Percentiles rank a stretch among this genome's conserved stretches.
These are phyloP conservation scores for Nymphicus hollandicus DNA, from an alignment of 2,113 vertebrate species.

Conservation along the genomic window DNA sequence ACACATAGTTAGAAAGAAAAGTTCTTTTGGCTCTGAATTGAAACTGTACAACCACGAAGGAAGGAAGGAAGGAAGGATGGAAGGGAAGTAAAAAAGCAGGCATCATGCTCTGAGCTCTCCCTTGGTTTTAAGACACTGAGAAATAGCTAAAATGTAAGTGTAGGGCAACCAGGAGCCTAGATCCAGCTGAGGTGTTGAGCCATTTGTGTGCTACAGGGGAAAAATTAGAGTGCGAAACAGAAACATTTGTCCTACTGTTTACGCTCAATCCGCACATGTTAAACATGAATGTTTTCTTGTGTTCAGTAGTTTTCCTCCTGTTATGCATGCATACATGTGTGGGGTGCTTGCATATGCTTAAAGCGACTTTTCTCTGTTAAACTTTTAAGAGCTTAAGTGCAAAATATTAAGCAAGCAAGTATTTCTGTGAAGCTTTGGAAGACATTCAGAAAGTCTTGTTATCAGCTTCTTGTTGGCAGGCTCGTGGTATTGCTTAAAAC, in stretches of 20 bases:
- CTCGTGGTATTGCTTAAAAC: constrained; percentile 43
- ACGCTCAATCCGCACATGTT: not conserved
- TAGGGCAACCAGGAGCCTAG: not conserved
- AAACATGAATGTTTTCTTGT: constrained; percentile 34
- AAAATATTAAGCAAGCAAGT: constrained; percentile 46
- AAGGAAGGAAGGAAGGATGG: not conserved
- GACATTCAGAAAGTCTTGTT: constrained; percentile 66
- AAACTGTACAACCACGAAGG: not conserved
- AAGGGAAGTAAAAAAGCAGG: not conserved
- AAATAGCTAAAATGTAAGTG: not conserved
- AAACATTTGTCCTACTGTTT: constrained; percentile 1
- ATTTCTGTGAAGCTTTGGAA: constrained; percentile 67
- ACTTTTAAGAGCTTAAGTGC: constrained; percentile 50
- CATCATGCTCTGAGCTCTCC: not conserved
- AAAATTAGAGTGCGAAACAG: not conserved
- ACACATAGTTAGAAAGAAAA: not conserved
- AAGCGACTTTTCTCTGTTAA: constrained; percentile 45
- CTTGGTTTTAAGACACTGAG: not conserved
- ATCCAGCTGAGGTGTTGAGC: not conserved
- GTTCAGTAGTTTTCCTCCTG: not conserved
- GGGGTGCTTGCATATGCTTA: not conserved
- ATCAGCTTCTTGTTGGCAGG: constrained; percentile 69
- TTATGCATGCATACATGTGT: not conserved
- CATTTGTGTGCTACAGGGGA: not conserved
- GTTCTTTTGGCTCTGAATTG: not conserved